Base-by-base conservation (phyloP, 2,113 vertebrate genomes). In the Corythoichthys intestinalis region DNA sequence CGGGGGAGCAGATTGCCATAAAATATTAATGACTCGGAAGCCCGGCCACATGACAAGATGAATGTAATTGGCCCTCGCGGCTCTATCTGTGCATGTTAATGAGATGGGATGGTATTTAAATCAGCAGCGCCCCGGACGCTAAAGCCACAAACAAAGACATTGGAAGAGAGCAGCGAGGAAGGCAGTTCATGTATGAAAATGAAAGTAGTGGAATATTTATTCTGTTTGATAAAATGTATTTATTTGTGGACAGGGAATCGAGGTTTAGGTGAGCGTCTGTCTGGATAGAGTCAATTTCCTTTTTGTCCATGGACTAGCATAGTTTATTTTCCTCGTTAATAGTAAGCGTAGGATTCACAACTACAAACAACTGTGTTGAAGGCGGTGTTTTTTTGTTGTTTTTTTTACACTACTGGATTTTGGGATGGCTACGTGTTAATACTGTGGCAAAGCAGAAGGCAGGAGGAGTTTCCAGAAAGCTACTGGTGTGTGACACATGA, bases 81-180 rank as follows among this genome's bases (percentile, higher is more conserved):
- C 87, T 90, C 87, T 87, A 90, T 90, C 89, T 89, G 87, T 89
- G 88, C 90, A 92, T 92, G 90, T 89, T 92, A 92, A 93, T 92
- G 90, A 89, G 88, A 87, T 85, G 83, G 88, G 84, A 84, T 89
- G 89, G 88, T 89, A 89, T 90, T 91, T 92, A 91, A 90, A 88
- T 85, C 87, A 90, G 90, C 80, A 61, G 84, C 75, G 72, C 80
- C 81, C 75, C 81, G 86, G 86, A 90, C 80, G 79, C 73, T 78
- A 87, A 87, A 88, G 73, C 76, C 83, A 86, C 84, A 89, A 90
- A 90, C 85, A 88, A 87, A 87, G 87, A 87, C 47, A 37, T 84
- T 71, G 78, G 61, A 73, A 78, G 78, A 72, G 81, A 88, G 81
- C 81, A 75, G 41, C 41, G 41, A 8, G 47, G 57, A 73, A 81